Evolutionary conservation across 2,797 vertebrate species (phyloP).

Genomic region (Botia kubotai): DNA sequence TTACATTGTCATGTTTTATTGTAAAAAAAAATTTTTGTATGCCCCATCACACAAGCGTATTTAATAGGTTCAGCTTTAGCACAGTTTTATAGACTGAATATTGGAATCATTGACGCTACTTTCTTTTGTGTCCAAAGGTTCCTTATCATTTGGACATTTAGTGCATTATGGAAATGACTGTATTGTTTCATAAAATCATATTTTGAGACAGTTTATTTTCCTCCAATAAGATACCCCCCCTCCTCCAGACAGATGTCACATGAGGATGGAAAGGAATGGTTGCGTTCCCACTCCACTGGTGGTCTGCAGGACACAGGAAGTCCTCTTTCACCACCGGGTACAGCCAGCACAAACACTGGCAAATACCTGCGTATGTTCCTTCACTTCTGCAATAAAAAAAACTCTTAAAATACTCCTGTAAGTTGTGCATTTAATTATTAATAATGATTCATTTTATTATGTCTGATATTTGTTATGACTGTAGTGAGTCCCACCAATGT

Average conservation of each 20-base stretch:
- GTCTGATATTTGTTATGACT: not conserved
- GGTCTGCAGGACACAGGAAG: slow-evolving; percentile 95
- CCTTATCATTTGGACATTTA: not conserved
- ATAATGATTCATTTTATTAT: not conserved
- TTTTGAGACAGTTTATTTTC: not conserved
- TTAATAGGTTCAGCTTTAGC: not conserved
- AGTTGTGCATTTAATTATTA: not conserved
- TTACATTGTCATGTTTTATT: slow-evolving; percentile 19
- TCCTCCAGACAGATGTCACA: slow-evolving; percentile 92
- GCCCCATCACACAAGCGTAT: slow-evolving; percentile 4
- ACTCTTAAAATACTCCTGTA: no score
- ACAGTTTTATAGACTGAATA: slow-evolving; percentile 23
- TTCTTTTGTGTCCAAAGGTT: not conserved
- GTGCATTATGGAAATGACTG: not conserved
- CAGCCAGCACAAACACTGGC: slow-evolving; percentile 84
- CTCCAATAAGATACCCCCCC: slow-evolving; percentile 85
- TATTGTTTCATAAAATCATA: not conserved
- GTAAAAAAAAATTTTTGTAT: slow-evolving; percentile 2
- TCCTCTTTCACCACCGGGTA: slow-evolving; percentile 91
- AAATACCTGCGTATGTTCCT: slow-evolving; percentile 88
- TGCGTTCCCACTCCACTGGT: slow-evolving; percentile 95
- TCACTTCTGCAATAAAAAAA: no score
- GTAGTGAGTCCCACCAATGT: slow-evolving; percentile 94
- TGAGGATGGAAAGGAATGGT: slow-evolving; percentile 96
- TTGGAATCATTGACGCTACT: not conserved